Evolutionary conservation across 2,888 invertebrate species (phyloP).

Genomic region (Leptura quadrifasciata): DNA sequence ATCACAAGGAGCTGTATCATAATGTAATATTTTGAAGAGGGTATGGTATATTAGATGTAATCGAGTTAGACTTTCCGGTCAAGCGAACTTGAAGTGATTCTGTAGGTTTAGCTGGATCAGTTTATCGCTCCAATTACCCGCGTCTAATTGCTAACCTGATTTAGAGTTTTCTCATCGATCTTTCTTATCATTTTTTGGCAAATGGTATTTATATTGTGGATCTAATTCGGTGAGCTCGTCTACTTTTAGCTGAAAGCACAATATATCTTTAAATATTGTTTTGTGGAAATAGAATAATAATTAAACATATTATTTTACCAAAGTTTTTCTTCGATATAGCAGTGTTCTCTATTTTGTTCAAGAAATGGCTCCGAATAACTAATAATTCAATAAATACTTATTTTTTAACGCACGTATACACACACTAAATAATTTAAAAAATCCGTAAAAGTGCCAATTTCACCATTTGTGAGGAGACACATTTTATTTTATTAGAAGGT

Average conservation of each 20-base stretch:
- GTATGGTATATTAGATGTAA: conserved; percentile 39
- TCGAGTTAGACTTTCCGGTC: conserved; percentile 58
- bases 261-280: not conserved
- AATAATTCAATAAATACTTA: too few relatives aligned
- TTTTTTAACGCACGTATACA: too few relatives aligned
- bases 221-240: not conserved
- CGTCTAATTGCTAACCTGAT: conserved; percentile 71
- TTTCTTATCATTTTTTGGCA: conserved; percentile 33
- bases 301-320: too few relatives aligned
- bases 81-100: conserved; percentile 65
- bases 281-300: too few relatives aligned
- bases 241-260: not conserved
- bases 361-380: too few relatives aligned
- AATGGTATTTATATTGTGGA: conserved; percentile 2
- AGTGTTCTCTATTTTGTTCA: too few relatives aligned
- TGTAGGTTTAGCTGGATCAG: conserved; percentile 65
- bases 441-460: too few relatives aligned
- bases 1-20: not conserved
- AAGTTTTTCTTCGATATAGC: too few relatives aligned
- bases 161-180: conserved; percentile 58
- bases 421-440: too few relatives aligned
- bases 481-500: too few relatives aligned
- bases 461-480: too few relatives aligned
- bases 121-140: conserved; percentile 71
- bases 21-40: conserved; percentile 40